These are phyloP conservation scores for Dasyornis broadbenti DNA, from an alignment of 2,113 vertebrate genomes.

Conservation along the genomic window DNA sequence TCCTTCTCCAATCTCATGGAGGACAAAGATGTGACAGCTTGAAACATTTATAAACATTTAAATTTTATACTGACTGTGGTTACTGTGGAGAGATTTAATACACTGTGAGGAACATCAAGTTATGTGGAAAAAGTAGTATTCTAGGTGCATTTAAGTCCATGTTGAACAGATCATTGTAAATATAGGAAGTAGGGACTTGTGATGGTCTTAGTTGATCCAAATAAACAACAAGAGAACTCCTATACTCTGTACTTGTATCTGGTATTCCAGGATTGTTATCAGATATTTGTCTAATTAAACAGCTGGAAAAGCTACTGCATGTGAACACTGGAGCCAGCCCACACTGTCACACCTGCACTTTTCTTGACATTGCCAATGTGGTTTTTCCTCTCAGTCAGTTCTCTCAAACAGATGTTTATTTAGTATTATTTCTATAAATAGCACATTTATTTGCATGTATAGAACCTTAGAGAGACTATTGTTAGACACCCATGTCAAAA, in stretches of 20 bases:
- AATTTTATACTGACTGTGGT: not conserved
- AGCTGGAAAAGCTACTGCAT: not conserved
- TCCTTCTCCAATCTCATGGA: not conserved
- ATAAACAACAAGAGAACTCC: not conserved
- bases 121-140: not conserved
- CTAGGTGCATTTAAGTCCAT: not conserved
- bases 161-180: not conserved
- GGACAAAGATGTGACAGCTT: conserved; percentile 23
- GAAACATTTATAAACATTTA: conserved; percentile 18
- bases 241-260: not conserved
- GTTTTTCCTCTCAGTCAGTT: not conserved
- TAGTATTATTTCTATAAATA: not conserved
- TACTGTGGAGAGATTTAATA: not conserved
- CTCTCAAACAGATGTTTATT: not conserved
- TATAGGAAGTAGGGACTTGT: not conserved
- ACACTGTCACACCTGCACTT: not conserved
- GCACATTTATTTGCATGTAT: not conserved
- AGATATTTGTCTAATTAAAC: not conserved
- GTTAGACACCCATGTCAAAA: not conserved
- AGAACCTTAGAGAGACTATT: not conserved
- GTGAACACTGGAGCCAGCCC: not conserved
- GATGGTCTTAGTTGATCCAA: not conserved
- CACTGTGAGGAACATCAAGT: not conserved
- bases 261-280: not conserved
- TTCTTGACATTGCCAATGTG: not conserved